Percentiles rank a stretch among this genome's conserved stretches.
phyloP scores from a whole-genome alignment of 2,797 vertebrate species.

The Scarus forsteni region DNA sequence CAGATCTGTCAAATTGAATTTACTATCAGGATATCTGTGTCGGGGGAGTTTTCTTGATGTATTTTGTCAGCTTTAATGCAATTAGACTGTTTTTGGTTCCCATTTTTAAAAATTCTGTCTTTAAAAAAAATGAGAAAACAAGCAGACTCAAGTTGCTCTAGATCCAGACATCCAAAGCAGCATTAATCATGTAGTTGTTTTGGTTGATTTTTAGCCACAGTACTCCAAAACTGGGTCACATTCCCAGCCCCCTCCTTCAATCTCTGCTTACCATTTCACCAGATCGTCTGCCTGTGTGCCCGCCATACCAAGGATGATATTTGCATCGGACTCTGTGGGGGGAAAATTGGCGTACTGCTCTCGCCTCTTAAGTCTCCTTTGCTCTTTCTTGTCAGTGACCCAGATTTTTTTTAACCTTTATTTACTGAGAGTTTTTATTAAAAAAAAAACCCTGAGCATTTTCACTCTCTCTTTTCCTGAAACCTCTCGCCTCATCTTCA shows the following conservation, averaged over 20 bases:
- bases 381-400: constrained; percentile 68
- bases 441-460: not conserved
- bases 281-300: constrained; percentile 49
- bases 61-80: constrained; percentile 1
- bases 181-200: constrained; percentile 74
- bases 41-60: not conserved
- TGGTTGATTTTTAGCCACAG: constrained; percentile 56
- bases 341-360: constrained; percentile 48
- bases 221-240: constrained; percentile 71
- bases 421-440: constrained; percentile 40
- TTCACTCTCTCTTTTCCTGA: constrained; percentile 9
- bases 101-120: constrained; percentile 24
- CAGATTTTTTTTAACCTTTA: constrained; percentile 63
- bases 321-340: constrained; percentile 54
- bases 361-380: constrained; percentile 57
- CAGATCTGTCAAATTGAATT: constrained; percentile 4
- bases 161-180: constrained; percentile 38
- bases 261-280: constrained; percentile 53
- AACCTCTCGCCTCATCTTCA: constrained; percentile 57
- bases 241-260: constrained; percentile 14
- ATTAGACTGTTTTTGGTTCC: constrained; percentile 30
- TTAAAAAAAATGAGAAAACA: not conserved
- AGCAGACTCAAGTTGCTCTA: constrained; percentile 15
- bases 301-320: constrained; percentile 51
- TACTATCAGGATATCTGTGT: not conserved